A percentile compares a stretch with the other conserved stretches of the same genome.
Evolutionary conservation across 2,113 vertebrate genomes (phyloP).

Genomic region (Sus scrofa): DNA sequence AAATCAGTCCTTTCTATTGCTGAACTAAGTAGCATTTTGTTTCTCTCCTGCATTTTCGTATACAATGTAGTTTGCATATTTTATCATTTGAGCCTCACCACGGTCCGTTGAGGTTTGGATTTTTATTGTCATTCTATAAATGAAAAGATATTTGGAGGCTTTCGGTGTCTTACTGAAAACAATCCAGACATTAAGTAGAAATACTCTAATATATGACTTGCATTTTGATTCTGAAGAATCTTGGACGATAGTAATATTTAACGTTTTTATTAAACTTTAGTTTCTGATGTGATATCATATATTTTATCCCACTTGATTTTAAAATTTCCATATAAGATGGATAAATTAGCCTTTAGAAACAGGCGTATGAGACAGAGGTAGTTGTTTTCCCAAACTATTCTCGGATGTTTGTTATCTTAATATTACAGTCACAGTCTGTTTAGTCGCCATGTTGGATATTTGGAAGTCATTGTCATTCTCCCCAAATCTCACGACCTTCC

Average conservation of each 20-base stretch:
- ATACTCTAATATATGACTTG: background rate
- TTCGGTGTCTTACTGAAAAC: slow-evolving; percentile 20
- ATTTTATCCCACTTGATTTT: slow-evolving; percentile 2
- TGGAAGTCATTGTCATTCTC: background rate
- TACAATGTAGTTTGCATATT: background rate
- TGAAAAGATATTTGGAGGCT: background rate
- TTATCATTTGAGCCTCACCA: background rate
- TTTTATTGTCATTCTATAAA: slow-evolving; percentile 48
- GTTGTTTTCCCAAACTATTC: background rate
- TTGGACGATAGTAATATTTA: slow-evolving; percentile 10
- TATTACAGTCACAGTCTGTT: background rate
- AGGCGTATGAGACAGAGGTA: background rate
- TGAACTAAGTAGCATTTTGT: background rate
- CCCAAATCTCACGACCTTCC: background rate
- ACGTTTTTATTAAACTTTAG: slow-evolving; percentile 1
- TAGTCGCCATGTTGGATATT: background rate
- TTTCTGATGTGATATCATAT: slow-evolving; percentile 25
- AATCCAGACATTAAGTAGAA: background rate
- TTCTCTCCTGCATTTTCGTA: background rate
- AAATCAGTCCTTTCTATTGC: background rate
- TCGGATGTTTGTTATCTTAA: background rate
- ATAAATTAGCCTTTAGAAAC: background rate
- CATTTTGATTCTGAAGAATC: slow-evolving; percentile 10
- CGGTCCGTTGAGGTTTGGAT: background rate
- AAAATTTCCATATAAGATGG: background rate